Base-by-base conservation (phyloP, 2,797 vertebrate genomes). In the Onychomys arenicola region DNA sequence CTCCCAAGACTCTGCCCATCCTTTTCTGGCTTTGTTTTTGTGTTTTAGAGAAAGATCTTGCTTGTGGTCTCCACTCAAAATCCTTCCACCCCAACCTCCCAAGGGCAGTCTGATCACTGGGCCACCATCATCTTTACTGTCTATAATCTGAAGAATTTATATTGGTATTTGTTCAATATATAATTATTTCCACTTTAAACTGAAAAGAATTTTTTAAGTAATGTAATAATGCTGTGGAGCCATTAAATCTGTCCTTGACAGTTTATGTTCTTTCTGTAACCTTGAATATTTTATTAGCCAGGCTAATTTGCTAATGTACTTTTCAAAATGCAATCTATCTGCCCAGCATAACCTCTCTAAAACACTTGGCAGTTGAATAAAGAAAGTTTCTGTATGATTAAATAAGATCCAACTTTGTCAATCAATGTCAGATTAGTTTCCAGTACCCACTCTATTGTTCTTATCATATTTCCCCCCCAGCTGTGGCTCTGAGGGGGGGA, bases 251-350 rank as follows among this genome's bases (percentile, higher is more conserved):
- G 67, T 89, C 49, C 67, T 5, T 59, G 96, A 63, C 59, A 87
- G 65, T 96, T 87, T 84, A 37, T 71, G 34, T 95, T 97, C 75
- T 94, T 61, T 61, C 63, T 2, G 23, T 75, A 94, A 91, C 93
- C 93, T 96, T 89, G 94, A 94, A 63, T 96, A 81, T 97, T 91
- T 91, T 96, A 94, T 96, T 97, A 93, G 82, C 78, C 77, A 76
- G 57, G 69, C 81, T 92, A 83, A 81, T 94, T 96, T 96, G 73
- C 91, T 96, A 86, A 78, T 91, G 96, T 84, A 23, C 67, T 96
- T 97, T 95, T 92, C 84, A 91, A 69, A 94, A 87, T 82, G 73
- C n/a, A 88, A 6, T 91, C 43, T 94, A 43, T 84, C 17, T 84
- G n/a, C 55, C 93, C 67, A 93, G 57, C 84, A 55, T 65, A 93